Percentiles rank a stretch among this genome's conserved stretches.
phyloP scores from a whole-genome alignment of 2,113 vertebrate species.

The Shinisaurus crocodilurus region DNA sequence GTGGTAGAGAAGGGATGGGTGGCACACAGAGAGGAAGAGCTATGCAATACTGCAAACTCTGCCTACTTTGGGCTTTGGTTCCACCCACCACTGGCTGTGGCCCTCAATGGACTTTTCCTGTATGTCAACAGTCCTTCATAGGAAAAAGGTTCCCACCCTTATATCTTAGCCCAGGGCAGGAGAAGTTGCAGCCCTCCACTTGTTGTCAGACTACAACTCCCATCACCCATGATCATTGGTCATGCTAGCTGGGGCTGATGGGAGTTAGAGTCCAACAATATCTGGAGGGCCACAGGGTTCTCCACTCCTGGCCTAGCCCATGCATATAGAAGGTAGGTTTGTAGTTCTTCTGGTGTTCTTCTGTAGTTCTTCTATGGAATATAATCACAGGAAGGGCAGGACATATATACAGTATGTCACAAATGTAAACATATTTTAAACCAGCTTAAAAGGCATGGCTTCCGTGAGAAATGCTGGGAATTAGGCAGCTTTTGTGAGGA shows the following conservation, averaged over 20 bases:
- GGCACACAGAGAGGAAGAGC: no score
- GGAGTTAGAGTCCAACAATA: no score
- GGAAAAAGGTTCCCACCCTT: no score
- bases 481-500: neutral
- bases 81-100: neutral
- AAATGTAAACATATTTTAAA: neutral
- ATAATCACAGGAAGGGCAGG: neutral
- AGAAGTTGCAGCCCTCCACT: no score
- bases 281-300: no score
- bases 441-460: neutral
- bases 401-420: neutral
- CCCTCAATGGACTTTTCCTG: neutral
- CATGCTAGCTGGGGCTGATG: no score
- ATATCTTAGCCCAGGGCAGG: no score
- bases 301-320: neutral
- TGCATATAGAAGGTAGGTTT: neutral
- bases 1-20: no score
- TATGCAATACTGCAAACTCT: neutral
- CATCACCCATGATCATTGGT: no score
- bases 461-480: neutral
- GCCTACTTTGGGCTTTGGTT: neutral
- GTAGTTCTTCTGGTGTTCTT: neutral
- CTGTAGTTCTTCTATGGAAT: neutral
- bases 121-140: neutral
- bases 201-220: no score